phyloP scores from a whole-genome alignment of 2,888 invertebrate genomes.

The Scaptomyza polygonia region DNA sequence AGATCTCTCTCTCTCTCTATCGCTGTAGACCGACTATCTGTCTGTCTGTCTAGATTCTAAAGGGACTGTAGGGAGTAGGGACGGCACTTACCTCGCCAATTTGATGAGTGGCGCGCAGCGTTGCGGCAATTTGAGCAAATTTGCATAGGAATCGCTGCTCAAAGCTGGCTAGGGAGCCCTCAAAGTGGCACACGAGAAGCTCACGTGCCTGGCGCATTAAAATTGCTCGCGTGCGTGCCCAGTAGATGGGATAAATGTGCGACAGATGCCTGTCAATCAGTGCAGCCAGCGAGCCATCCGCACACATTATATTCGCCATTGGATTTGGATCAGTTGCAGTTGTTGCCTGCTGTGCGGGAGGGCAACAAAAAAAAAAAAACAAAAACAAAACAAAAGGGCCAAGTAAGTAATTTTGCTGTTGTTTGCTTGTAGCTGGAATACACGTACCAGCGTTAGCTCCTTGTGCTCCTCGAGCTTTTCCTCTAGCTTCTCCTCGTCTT shows the following conservation, averaged over 20 bases:
- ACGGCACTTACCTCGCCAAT: slow-evolving; percentile 83
- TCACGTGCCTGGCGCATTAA: slow-evolving; percentile 89
- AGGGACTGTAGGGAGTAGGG: slow-evolving; percentile 11
- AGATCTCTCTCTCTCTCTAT: slow-evolving; percentile 32
- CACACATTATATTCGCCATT: slow-evolving; percentile 1
- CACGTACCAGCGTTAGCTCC: slow-evolving; percentile 6
- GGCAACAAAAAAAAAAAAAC: background rate
- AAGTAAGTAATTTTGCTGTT: slow-evolving; percentile 31
- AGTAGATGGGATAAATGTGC: slow-evolving; percentile 87
- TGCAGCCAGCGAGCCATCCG: slow-evolving; percentile 60
- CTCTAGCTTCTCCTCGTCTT: slow-evolving; percentile 4
- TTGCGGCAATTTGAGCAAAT: slow-evolving; percentile 86
- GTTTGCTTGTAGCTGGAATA: slow-evolving; percentile 14
- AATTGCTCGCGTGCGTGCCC: slow-evolving; percentile 86
- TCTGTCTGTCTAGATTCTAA: slow-evolving; percentile 5
- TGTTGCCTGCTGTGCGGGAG: slow-evolving; percentile 26
- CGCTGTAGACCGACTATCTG: slow-evolving; percentile 13
- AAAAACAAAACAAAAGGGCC: slow-evolving; percentile 24
- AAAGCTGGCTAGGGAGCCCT: slow-evolving; percentile 87
- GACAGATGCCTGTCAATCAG: slow-evolving; percentile 88
- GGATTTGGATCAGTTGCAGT: slow-evolving; percentile 17
- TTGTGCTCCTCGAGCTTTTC: background rate
- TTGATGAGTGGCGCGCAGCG: slow-evolving; percentile 85
- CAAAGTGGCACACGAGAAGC: slow-evolving; percentile 88
- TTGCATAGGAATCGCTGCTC: slow-evolving; percentile 87